These are phyloP conservation scores for Zele albiditarsus DNA, from an alignment of 2,888 invertebrate species.

Conservation along the genomic window DNA sequence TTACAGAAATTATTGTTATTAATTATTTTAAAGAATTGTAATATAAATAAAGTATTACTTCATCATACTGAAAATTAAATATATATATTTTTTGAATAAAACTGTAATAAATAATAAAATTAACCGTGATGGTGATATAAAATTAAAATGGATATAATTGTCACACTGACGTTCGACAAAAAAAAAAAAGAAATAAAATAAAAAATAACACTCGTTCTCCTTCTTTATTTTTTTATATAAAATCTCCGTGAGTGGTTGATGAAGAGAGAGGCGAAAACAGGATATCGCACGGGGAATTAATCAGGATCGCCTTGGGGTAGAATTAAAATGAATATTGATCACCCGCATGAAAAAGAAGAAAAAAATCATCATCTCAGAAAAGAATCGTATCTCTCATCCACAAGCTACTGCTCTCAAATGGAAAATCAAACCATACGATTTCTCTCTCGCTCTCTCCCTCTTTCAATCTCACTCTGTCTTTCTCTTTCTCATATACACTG, in stretches of 20 bases:
- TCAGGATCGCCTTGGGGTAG: slow-evolving; percentile 32
- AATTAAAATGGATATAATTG: neutral
- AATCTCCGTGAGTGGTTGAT: neutral
- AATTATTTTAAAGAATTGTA: neutral
- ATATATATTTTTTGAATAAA: neutral
- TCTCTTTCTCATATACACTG: slow-evolving; percentile 53
- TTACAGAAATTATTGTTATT: neutral
- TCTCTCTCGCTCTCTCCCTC: slow-evolving; percentile 45
- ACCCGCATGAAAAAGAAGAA: slow-evolving; percentile 53
- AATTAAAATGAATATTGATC: slow-evolving; percentile 70
- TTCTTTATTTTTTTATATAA: neutral
- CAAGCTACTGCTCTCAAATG: slow-evolving; percentile 69
- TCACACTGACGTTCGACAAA: neutral
- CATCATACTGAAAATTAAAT: too few species aligned
- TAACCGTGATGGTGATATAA: neutral
- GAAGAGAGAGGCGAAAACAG: neutral
- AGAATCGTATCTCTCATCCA: slow-evolving; percentile 72
- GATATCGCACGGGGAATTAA: slow-evolving; percentile 34
- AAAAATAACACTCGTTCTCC: neutral
- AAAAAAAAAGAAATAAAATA: neutral
- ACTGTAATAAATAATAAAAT: neutral
- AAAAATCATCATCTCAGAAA: slow-evolving; percentile 51
- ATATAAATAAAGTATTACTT: too few species aligned
- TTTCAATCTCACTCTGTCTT: too few species aligned
- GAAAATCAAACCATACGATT: slow-evolving; percentile 66